These are phyloP conservation scores for Phrynocephalus forsythii DNA, from an alignment of 2,797 vertebrate genomes.

Conservation along the genomic window DNA sequence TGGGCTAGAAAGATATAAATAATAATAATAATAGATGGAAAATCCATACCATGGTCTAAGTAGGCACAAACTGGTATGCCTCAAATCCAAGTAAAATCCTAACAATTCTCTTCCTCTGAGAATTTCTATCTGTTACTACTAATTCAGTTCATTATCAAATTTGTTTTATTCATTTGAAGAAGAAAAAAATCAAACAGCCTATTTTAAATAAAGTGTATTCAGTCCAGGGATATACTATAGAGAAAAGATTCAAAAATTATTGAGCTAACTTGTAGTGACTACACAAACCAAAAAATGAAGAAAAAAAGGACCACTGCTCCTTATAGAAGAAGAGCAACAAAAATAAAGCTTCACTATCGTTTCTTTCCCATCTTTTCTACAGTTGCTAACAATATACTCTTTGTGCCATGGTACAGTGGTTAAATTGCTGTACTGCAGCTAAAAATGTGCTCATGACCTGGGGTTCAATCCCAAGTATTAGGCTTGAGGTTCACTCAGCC, in stretches of 20 bases:
- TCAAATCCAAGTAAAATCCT: no score
- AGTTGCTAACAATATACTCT: not conserved
- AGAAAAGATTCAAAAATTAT: not conserved
- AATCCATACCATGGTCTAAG: no score
- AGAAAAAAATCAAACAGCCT: not conserved
- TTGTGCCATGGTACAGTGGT: no score
- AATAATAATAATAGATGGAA: no score
- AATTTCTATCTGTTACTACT: no score
- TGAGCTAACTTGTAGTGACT: not conserved
- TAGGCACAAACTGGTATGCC: not conserved
- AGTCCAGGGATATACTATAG: not conserved
- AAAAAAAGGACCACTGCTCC: not conserved
- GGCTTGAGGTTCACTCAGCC: no score
- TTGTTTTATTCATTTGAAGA: not conserved
- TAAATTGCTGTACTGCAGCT: no score
- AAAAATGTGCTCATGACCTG: no score
- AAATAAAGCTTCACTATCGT: not conserved
- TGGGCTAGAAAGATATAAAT: no score
- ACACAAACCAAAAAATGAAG: not conserved
- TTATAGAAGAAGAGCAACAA: not conserved
- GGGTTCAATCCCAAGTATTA: no score
- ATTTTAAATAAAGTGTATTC: not conserved
- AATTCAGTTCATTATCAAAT: not conserved
- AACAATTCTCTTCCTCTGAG: not conserved
- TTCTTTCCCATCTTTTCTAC: not conserved